Percentiles rank a stretch among this genome's conserved stretches.
Conservation (phyloP, 2,113 vertebrate species). For the Ploceus nigricollis region DNA sequence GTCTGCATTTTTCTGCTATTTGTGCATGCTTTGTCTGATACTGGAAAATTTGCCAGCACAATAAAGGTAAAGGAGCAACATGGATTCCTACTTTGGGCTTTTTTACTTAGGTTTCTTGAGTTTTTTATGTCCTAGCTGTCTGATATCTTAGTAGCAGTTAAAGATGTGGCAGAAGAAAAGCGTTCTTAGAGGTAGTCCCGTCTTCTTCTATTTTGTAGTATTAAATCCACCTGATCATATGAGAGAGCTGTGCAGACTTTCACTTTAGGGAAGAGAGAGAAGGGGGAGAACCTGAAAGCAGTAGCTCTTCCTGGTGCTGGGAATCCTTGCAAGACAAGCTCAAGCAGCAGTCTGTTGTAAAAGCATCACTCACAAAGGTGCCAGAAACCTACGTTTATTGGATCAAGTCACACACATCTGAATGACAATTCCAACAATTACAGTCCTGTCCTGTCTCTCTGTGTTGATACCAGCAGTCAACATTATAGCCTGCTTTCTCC, state of each 20-base stretch:
- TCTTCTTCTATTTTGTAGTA: neutral
- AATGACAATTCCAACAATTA: conserved; percentile 22
- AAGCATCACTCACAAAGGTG: neutral
- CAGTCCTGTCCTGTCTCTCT: neutral
- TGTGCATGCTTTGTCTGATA: neutral
- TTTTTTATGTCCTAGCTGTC: neutral
- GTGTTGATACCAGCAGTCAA: neutral
- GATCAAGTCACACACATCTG: neutral
- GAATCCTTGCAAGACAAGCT: neutral
- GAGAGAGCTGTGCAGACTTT: neutral
- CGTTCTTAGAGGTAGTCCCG: neutral
- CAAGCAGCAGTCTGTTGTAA: neutral
- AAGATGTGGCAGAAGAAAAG: neutral
- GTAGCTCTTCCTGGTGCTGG: neutral
- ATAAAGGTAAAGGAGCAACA: neutral
- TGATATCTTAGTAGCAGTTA: neutral
- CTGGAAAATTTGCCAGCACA: neutral
- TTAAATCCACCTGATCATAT: neutral
- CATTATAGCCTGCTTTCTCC: neutral
- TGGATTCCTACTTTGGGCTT: neutral
- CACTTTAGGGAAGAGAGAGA: neutral
- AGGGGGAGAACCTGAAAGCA: neutral
- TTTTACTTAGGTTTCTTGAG: neutral
- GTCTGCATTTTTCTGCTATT: conserved; percentile 18
- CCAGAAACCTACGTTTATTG: conserved; percentile 9